Evolutionary conservation across 2,797 vertebrate species (phyloP).

Genomic region (Avahi laniger): DNA sequence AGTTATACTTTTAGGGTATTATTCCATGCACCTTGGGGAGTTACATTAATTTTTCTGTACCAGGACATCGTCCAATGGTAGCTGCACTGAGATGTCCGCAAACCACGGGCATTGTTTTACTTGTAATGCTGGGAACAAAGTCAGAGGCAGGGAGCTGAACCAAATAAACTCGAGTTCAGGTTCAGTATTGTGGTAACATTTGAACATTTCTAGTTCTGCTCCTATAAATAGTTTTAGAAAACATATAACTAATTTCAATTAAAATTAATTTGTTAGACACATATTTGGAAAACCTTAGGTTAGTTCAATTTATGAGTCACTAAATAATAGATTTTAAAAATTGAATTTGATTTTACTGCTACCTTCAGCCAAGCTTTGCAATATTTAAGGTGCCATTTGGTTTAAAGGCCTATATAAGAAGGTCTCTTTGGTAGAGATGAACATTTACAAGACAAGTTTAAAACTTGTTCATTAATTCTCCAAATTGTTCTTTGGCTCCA

Average conservation of each 20-base stretch:
- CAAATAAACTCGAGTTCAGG: neutral
- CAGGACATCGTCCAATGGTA: neutral
- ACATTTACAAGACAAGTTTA: neutral
- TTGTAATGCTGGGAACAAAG: neutral
- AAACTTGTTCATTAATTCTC: neutral
- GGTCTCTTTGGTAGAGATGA: neutral
- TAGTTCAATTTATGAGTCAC: neutral
- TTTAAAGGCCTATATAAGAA: neutral
- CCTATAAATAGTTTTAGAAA: neutral
- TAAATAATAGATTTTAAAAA: neutral
- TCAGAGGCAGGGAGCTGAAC: neutral
- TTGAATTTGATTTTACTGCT: neutral
- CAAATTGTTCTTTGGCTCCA: neutral
- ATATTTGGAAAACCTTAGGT: neutral
- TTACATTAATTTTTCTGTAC: neutral
- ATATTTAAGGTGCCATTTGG: neutral
- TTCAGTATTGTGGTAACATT: neutral
- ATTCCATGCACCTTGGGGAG: neutral
- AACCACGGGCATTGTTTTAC: neutral
- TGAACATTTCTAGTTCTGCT: neutral
- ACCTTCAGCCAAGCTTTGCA: neutral
- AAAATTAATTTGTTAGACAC: neutral
- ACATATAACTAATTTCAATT: neutral
- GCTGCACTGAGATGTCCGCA: neutral
- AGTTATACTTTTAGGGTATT: neutral